Percentiles rank a stretch among this genome's conserved stretches.
These are phyloP conservation scores for Origma solitaria DNA, from an alignment of 2,113 vertebrate species.

Conservation along the genomic window DNA sequence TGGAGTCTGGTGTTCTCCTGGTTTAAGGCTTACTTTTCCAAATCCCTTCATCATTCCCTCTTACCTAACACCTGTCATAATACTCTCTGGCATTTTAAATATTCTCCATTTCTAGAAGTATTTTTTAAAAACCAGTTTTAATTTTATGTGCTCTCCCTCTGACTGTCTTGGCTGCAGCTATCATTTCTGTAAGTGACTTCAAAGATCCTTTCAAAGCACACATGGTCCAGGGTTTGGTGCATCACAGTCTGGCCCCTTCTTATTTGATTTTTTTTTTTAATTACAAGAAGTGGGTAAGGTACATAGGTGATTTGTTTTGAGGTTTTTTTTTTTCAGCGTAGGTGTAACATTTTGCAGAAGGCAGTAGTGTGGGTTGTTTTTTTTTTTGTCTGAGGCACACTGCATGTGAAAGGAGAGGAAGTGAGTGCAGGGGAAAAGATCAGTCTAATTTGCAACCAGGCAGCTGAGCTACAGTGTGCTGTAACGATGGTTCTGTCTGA, in stretches of 20 bases:
- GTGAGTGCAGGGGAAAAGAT: background rate
- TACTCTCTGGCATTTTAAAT: rapidly evolving
- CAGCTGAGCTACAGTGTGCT: constrained; percentile 1
- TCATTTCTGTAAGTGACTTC: background rate
- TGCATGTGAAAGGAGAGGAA: background rate
- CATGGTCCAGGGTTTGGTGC: rapidly evolving
- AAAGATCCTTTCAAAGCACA: background rate
- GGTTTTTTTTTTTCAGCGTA: background rate
- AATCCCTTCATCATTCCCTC: background rate
- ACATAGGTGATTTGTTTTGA: too few species aligned
- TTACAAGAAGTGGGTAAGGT: background rate
- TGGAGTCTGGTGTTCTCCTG: background rate
- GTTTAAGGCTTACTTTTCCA: background rate
- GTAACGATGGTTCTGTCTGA: constrained; percentile 16
- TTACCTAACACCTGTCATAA: background rate
- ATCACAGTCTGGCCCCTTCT: background rate
- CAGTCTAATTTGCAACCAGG: constrained; percentile 52
- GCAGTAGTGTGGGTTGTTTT: background rate
- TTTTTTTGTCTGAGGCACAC: constrained; percentile 17
- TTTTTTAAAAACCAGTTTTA: background rate
- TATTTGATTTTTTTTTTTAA: background rate
- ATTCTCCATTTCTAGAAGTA: background rate
- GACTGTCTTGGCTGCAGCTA: background rate
- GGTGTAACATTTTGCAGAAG: constrained; percentile 18
- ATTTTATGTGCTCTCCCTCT: background rate